phyloP scores from a whole-genome alignment of 2,888 invertebrate genomes.

The Limnephilus auricula region DNA sequence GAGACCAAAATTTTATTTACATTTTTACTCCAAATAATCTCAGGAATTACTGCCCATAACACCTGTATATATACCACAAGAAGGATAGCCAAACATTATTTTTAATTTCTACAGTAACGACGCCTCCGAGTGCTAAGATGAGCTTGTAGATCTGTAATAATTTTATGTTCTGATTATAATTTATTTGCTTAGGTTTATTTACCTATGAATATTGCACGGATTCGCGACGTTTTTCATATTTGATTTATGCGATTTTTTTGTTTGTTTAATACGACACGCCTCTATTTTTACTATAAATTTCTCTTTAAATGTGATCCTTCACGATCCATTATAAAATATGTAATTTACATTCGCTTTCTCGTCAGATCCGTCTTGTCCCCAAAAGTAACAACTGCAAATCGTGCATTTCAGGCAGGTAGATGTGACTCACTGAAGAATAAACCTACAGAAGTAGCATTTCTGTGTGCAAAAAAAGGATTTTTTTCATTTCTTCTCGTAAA shows the following conservation, averaged over 20 bases:
- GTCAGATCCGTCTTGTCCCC: background rate
- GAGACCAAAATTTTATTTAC: too few species aligned
- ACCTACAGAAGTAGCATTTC: background rate
- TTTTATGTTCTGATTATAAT: background rate
- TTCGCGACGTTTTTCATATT: background rate
- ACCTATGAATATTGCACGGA: background rate
- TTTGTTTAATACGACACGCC: background rate
- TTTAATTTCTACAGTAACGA: background rate
- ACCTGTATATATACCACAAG: background rate
- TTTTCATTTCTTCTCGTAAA: background rate
- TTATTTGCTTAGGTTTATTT: background rate
- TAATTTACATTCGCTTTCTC: slow-evolving; percentile 15
- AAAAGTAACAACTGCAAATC: background rate
- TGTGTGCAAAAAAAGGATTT: background rate
- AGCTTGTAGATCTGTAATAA: background rate
- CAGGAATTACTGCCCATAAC: too few species aligned
- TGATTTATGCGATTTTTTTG: background rate
- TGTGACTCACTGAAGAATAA: background rate
- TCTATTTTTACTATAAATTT: background rate
- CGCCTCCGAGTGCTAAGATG: background rate
- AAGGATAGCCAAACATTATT: background rate
- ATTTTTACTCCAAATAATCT: too few species aligned
- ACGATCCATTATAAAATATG: background rate
- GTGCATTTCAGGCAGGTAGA: slow-evolving; percentile 5
- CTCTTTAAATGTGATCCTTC: background rate